phyloP scores from a whole-genome alignment of 2,888 invertebrate genomes.

The Eilema sororculum region DNA sequence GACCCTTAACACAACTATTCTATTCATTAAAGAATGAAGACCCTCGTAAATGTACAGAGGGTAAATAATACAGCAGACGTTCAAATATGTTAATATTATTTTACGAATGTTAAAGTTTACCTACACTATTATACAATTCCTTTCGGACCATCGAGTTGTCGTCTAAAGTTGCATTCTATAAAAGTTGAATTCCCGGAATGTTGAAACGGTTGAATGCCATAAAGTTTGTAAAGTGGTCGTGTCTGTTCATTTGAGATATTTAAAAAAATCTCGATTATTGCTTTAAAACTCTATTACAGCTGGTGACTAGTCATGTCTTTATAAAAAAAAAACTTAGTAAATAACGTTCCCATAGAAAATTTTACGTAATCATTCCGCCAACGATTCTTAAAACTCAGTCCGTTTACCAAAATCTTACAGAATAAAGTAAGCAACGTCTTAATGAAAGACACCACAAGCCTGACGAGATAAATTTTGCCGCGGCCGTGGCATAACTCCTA shows the following conservation, averaged over 20 bases:
- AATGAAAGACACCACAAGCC: background rate
- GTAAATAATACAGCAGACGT: background rate
- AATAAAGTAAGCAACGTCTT: background rate
- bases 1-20: conserved; percentile 10
- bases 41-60: background rate
- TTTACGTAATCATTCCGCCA: background rate
- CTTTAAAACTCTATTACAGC: no score
- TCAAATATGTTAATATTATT: background rate
- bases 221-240: no score
- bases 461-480: background rate
- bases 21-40: background rate
- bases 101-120: no score
- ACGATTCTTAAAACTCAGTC: background rate
- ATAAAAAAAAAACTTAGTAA: no score
- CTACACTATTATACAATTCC: no score
- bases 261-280: no score
- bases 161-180: no score
- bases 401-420: background rate
- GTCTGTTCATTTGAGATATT: no score
- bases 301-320: no score
- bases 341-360: background rate
- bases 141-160: no score
- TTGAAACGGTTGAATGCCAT: no score
- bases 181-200: no score
- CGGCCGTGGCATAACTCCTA: background rate